A percentile compares a stretch with the other conserved stretches of the same genome.
phyloP scores from a whole-genome alignment of 2,113 vertebrate species.

The Xyrauchen texanus region DNA sequence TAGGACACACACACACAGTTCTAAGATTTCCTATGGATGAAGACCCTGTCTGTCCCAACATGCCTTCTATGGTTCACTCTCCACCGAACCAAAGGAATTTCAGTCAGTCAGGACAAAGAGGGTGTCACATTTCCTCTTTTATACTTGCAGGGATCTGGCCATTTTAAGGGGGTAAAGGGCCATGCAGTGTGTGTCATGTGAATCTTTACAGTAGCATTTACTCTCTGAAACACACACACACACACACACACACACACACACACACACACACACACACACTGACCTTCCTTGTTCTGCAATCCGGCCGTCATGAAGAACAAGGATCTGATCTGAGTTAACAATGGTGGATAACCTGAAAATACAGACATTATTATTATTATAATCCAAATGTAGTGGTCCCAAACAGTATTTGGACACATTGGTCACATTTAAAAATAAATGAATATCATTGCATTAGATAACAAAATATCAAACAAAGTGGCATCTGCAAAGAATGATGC shows the following conservation, averaged over 20 bases:
- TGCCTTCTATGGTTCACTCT: conserved; percentile 40
- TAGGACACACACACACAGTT: conserved; percentile 21
- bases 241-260: background rate
- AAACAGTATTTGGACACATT: background rate
- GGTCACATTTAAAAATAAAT: too few species aligned
- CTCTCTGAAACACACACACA: background rate
- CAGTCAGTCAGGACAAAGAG: conserved; percentile 12
- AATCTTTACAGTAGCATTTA: conserved; percentile 12
- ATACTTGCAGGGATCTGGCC: background rate
- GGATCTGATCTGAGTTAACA: conserved; percentile 81
- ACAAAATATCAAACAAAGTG: too few species aligned
- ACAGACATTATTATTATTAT: background rate
- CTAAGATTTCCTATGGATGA: conserved; percentile 16
- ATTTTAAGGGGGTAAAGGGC: background rate
- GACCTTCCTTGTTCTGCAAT: conserved; percentile 81
- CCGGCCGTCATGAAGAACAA: conserved; percentile 79
- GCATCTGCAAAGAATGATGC: too few species aligned
- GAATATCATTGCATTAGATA: too few species aligned
- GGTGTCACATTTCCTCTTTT: conserved; percentile 19
- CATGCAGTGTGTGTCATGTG: background rate
- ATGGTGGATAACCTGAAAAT: conserved; percentile 81
- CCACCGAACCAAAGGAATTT: conserved; percentile 26
- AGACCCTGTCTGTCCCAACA: conserved; percentile 41
- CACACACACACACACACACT: too few species aligned
- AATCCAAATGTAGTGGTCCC: background rate